phyloP scores from a whole-genome alignment of 2,113 vertebrate species.

The Platichthys flesus region DNA sequence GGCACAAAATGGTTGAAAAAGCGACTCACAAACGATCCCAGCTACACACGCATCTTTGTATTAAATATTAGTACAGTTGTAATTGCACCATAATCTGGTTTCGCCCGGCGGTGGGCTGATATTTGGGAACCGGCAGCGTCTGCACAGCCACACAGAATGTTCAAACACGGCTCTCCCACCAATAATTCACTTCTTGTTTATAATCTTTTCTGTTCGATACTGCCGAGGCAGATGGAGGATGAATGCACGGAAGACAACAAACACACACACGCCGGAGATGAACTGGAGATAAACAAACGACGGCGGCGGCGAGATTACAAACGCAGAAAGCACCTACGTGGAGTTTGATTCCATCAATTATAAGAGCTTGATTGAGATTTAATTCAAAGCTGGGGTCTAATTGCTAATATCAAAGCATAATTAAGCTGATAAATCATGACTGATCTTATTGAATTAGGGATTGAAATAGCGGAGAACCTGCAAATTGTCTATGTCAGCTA shows the following conservation, averaged over 20 bases:
- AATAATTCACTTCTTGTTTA: conserved; percentile 66
- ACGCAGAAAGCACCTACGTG: conserved; percentile 74
- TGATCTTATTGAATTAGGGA: conserved; percentile 86
- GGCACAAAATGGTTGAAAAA: conserved; percentile 54
- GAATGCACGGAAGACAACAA: conserved; percentile 71
- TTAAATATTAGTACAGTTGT: conserved; percentile 65
- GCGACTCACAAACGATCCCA: conserved; percentile 25
- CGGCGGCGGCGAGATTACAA: conserved; percentile 54
- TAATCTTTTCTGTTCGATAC: conserved; percentile 56
- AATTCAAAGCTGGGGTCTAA: conserved; percentile 85
- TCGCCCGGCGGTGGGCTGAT: conserved; percentile 59
- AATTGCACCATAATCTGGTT: conserved; percentile 62
- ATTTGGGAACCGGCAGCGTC: conserved; percentile 52
- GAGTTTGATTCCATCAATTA: conserved; percentile 83
- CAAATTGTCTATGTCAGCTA: conserved; percentile 84
- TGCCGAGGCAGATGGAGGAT: conserved; percentile 75
- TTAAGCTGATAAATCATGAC: conserved; percentile 86
- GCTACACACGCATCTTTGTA: conserved; percentile 50
- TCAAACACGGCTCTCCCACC: conserved; percentile 64
- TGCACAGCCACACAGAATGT: conserved; percentile 54
- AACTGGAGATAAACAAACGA: conserved; percentile 65
- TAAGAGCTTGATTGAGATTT: conserved; percentile 83
- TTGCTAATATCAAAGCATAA: conserved; percentile 87
- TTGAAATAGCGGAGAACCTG: conserved; percentile 83
- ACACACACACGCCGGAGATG: conserved; percentile 45